Evolutionary conservation across 1,140 invertebrate genomes (phyloP).

Genomic region (Lepidostoma basale): DNA sequence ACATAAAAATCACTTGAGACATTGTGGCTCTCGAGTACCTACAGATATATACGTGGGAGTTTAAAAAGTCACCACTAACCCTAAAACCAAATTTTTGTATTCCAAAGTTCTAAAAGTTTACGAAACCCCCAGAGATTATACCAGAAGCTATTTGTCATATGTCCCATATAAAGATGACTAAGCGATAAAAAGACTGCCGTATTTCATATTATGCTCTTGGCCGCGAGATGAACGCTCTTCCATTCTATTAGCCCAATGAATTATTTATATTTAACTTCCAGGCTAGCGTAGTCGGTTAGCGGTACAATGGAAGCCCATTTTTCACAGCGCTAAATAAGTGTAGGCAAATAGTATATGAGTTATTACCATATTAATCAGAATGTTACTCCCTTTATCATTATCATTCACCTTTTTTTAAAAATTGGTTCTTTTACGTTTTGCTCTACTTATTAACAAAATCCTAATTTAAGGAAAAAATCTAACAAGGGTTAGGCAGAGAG

Average conservation of each 20-base stretch:
- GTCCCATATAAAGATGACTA: conserved; percentile 44
- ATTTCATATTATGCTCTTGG: conserved; percentile 27
- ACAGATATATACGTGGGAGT: too few species aligned
- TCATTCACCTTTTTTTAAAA: too few species aligned
- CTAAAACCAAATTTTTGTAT: too few species aligned
- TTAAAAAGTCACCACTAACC: too few species aligned
- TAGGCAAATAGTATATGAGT: background rate
- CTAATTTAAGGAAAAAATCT: too few species aligned
- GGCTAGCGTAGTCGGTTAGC: background rate
- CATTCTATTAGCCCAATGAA: conserved; percentile 21
- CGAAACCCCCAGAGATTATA: conserved; percentile 35
- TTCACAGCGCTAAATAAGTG: background rate
- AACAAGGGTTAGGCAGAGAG: too few species aligned
- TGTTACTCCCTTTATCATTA: background rate
- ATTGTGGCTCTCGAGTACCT: too few species aligned
- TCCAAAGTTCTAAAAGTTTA: too few species aligned
- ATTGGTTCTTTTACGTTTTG: too few species aligned
- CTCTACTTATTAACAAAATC: too few species aligned
- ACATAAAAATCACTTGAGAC: too few species aligned
- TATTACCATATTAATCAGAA: background rate
- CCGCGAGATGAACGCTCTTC: background rate
- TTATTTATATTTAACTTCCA: conserved; percentile 19
- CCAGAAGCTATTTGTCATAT: conserved; percentile 43
- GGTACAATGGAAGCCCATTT: background rate
- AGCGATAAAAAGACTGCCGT: conserved; percentile 39